Base-by-base conservation (phyloP, 1,140 invertebrate species). In the Phenacoccus solenopsis region DNA sequence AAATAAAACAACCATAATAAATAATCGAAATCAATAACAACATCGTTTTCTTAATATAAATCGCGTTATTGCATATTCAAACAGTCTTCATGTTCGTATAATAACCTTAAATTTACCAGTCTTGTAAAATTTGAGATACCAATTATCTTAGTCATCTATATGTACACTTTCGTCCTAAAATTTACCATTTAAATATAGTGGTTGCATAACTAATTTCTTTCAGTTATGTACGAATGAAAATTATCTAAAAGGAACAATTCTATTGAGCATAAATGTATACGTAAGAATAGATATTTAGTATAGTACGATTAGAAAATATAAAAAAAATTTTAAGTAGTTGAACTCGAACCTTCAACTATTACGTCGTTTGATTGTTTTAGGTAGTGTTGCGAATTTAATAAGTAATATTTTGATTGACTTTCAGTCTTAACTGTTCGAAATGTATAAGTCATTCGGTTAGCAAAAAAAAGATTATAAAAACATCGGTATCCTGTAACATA, bases 71-170 rank as follows among this genome's bases (percentile, higher is more conserved):
- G 59, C 59, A 27, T 24, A 64, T 64, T 64, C 10, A 59, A 22
- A 27, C 59, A 25, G 59, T 64, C 59, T 64, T 64, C 59, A 64
- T 64, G 22, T 64, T 64, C 21, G 59, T 64, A 64, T 24, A 64
- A 64, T 64, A 64, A 27, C 20, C 59, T 64, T 64, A 64, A 16
- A 64, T 64, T 24, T 64, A 64, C 10, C 59, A 64, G 59, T 64
- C 59, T 64, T 64, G 25, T 64, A 64, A 64, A 27, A 64, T 64
- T 64, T 64, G 59, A 64, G 59, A 64, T 64, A 64, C 25, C 59
- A 64, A 64, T 64, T 64, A 64, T 64, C 59, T 64, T 64, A 64
- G 25, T 24, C n/a, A 27, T 20, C 25, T 64, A 64, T 64, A 49
- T 64, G 16, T 27, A 24, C 25, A 64, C 25, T 64, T 64, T 25